Evolutionary conservation across 2,113 vertebrate species (phyloP).

Genomic region (Lonchura striata): DNA sequence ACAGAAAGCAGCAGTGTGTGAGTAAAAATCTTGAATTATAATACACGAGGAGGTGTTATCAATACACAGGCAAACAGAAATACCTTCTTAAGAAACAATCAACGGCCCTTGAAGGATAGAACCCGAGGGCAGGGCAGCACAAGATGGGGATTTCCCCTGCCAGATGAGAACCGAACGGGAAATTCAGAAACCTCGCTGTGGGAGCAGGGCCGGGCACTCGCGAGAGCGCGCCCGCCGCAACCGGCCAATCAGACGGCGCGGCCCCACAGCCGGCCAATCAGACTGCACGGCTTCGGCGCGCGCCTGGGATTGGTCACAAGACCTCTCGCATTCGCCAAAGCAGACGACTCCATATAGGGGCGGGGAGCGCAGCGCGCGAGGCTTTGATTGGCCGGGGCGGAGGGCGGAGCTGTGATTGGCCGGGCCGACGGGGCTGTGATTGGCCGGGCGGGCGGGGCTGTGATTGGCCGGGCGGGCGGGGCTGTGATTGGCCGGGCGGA

Average conservation of each 20-base stretch:
- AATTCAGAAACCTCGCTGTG: neutral
- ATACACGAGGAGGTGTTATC: neutral
- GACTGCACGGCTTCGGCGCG: fast-evolving
- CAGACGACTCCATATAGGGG: neutral
- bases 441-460: neutral
- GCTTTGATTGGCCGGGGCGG: neutral
- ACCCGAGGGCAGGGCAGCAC: too few relatives aligned
- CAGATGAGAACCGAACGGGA: neutral
- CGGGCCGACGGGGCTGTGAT: too few relatives aligned
- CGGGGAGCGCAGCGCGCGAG: neutral
- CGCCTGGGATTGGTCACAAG: neutral
- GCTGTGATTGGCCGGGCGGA: too few relatives aligned
- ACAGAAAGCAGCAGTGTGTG: neutral
- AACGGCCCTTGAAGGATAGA: neutral
- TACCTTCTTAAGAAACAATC: neutral
- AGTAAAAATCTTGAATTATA: neutral
- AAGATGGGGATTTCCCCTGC: neutral
- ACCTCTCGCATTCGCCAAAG: neutral
- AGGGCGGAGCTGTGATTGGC: neutral
- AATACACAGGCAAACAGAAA: neutral
- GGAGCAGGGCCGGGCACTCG: too few relatives aligned
- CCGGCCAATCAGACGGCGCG: neutral
- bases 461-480: neutral
- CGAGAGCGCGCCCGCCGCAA: neutral
- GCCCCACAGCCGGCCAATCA: neutral